Conservation (phyloP, 2,797 vertebrate genomes). For the Platalea minor region DNA sequence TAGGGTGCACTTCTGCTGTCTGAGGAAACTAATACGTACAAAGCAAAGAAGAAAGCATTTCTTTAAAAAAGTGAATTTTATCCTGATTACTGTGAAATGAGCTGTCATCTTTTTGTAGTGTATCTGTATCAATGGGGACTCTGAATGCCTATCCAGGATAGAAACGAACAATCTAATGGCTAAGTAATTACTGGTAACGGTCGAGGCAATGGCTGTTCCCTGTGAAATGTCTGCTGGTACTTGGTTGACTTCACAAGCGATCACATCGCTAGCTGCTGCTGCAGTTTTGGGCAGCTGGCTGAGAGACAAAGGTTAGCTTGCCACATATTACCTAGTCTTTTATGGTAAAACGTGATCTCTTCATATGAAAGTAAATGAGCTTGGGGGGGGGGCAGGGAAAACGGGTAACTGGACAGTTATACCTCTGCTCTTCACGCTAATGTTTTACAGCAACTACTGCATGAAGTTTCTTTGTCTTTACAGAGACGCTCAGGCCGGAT, state of each 20-base stretch:
- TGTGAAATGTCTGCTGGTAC: not conserved
- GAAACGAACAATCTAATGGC: not conserved
- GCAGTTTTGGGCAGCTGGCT: not conserved
- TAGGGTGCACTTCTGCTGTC: not conserved
- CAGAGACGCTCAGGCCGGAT: not conserved
- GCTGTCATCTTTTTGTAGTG: not conserved
- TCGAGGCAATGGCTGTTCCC: not conserved
- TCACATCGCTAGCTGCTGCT: not conserved
- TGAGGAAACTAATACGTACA: not conserved
- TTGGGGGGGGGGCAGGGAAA: not conserved
- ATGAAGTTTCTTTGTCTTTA: not conserved
- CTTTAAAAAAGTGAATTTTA: not conserved
- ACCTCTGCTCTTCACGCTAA: not conserved
- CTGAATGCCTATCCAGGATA: not conserved
- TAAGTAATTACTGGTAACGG: not conserved
- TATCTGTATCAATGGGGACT: accelerated
- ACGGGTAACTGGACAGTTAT: accelerated
- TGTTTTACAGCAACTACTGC: not conserved
- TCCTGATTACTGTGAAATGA: not conserved
- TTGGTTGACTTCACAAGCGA: not conserved
- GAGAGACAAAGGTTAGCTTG: not conserved
- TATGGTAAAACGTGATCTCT: not conserved
- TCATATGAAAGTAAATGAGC: not conserved
- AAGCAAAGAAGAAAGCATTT: not conserved
- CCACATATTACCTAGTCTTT: not conserved